Percentiles rank a stretch among this genome's conserved stretches.
phyloP scores from a whole-genome alignment of 1,140 invertebrate genomes.

The Pomacea maculata region DNA sequence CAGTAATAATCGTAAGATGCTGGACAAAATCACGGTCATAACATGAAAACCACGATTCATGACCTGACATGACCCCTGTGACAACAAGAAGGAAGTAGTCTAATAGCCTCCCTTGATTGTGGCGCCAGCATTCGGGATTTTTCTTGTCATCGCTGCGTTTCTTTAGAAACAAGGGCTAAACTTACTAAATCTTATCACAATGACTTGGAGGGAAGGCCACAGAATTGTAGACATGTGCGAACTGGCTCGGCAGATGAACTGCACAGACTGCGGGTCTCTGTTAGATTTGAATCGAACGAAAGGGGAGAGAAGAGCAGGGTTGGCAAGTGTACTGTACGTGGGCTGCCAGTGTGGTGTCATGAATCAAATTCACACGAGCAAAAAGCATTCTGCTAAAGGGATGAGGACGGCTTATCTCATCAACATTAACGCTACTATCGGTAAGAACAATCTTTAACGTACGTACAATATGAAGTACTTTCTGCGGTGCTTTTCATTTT shows the following conservation, averaged over 20 bases:
- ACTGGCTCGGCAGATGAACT: neutral
- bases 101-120: no score
- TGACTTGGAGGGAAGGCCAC: neutral
- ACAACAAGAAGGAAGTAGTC: no score
- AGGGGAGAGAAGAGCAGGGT: neutral
- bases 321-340: conserved; percentile 8
- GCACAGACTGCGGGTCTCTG: neutral
- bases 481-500: no score
- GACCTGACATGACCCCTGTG: no score
- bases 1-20: no score
- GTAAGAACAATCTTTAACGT: neutral
- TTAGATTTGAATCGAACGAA: conserved; percentile 3
- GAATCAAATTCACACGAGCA: conserved; percentile 10
- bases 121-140: no score
- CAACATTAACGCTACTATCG: conserved; percentile 10
- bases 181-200: neutral
- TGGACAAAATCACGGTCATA: no score
- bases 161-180: neutral
- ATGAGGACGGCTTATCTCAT: neutral
- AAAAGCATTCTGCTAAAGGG: neutral
- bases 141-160: no score
- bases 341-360: neutral
- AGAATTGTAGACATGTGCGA: conserved; percentile 2
- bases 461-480: no score
- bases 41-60: no score